Conservation (phyloP, 2,888 invertebrate genomes). For the Pollenia amentaria region DNA sequence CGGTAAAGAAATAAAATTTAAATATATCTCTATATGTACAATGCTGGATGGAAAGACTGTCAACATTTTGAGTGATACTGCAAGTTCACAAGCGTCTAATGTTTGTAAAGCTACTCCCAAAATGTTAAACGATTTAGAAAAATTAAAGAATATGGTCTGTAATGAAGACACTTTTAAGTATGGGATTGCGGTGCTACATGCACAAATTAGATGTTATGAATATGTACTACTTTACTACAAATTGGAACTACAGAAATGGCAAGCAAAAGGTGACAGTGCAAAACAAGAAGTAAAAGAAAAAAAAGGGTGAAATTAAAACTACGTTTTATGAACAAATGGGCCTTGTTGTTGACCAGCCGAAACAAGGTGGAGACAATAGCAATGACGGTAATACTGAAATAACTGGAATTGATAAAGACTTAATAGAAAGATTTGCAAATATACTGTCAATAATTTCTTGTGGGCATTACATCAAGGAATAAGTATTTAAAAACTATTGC, state of each 20-base stretch:
- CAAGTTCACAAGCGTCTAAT: too few species aligned
- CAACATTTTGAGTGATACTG: too few species aligned
- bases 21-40: slow-evolving; percentile 33
- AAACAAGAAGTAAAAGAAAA: slow-evolving; percentile 22
- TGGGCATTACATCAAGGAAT: too few species aligned
- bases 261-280: too few species aligned
- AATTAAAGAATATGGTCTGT: slow-evolving; percentile 38
- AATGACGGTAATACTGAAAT: slow-evolving; percentile 42
- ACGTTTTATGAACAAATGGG: too few species aligned
- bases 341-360: too few species aligned
- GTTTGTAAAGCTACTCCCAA: too few species aligned
- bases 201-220: slow-evolving; percentile 42
- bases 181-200: slow-evolving; percentile 32
- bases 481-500: too few species aligned
- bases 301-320: slow-evolving; percentile 15
- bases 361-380: too few species aligned
- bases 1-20: slow-evolving; percentile 33
- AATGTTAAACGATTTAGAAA: slow-evolving; percentile 30
- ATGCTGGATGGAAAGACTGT: too few species aligned
- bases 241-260: slow-evolving; percentile 29
- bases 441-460: slow-evolving; percentile 34
- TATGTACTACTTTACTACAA: slow-evolving; percentile 34
- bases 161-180: slow-evolving; percentile 10
- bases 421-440: slow-evolving; percentile 36
- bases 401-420: slow-evolving; percentile 40